Conservation (phyloP, 2,113 vertebrate species). For the Rhizomys pruinosus region DNA sequence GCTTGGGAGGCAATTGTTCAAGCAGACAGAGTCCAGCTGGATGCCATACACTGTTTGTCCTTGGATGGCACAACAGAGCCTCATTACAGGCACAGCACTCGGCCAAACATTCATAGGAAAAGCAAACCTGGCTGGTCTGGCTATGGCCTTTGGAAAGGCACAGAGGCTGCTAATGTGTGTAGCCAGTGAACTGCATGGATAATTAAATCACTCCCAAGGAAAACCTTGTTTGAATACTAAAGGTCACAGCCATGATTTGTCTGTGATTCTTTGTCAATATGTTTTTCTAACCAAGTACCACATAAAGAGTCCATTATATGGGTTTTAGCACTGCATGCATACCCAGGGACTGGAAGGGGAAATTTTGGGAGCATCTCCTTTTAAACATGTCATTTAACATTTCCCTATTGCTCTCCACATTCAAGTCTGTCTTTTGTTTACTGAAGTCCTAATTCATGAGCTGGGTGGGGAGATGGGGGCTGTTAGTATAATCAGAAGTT, state of each 20-base stretch:
- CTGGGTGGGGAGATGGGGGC: background rate
- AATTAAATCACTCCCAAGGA: slow-evolving; percentile 76
- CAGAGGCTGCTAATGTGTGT: slow-evolving; percentile 60
- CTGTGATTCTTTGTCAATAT: slow-evolving; percentile 75
- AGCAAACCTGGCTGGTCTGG: slow-evolving; percentile 34
- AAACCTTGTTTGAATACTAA: slow-evolving; percentile 75
- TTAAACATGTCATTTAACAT: slow-evolving; percentile 66
- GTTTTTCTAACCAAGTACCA: slow-evolving; percentile 66
- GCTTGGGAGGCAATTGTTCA: slow-evolving; percentile 69
- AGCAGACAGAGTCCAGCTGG: slow-evolving; percentile 56
- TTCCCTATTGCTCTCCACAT: slow-evolving; percentile 37
- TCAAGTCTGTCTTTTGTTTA: slow-evolving; percentile 71
- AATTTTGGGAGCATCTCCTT: slow-evolving; percentile 42
- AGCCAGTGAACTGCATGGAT: slow-evolving; percentile 51
- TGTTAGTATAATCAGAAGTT: slow-evolving; percentile 68
- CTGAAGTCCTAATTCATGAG: slow-evolving; percentile 27
- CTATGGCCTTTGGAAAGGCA: slow-evolving; percentile 70
- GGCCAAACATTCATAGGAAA: slow-evolving; percentile 63
- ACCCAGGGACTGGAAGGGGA: slow-evolving; percentile 35
- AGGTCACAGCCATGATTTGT: slow-evolving; percentile 66
- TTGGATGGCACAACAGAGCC: slow-evolving; percentile 61
- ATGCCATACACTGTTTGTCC: slow-evolving; percentile 67
- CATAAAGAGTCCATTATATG: slow-evolving; percentile 66
- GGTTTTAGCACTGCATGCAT: background rate
- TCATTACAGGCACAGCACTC: slow-evolving; percentile 53